Base-by-base conservation (phyloP, 1,140 invertebrate species). In the Drosophila ogumai region DNA sequence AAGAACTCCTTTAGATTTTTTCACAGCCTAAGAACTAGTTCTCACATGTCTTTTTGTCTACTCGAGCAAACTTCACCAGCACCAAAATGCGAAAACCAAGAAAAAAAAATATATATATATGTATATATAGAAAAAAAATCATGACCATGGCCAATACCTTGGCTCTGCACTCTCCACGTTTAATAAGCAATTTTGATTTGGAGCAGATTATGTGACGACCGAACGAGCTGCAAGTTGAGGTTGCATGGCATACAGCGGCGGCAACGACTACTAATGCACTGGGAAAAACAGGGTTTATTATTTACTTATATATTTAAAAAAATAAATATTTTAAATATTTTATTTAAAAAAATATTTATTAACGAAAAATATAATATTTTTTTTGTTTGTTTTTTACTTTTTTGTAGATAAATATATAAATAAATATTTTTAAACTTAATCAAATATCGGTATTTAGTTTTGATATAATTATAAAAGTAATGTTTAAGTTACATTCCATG, bases 161-260 rank as follows among this genome's bases (percentile, higher is more conserved):
- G 52, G 52, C 68, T 65, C 63, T 44, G 28, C 17, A n/a, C 36
- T 72, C 60, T 74, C 77, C 85, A 84, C 85, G 85, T 88, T 88
- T 88, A 88, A 88, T 88, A 88, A 88, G 85, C 85, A 88, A 88
- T 88, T 88, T 88, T 88, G 85, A 88, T 88, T 90, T 88, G 80
- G 85, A 88, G 85, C 85, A 88, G 85, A 88, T 88, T 88, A 84
- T 88, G 85, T 90, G 85, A 84, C 85, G 84, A 69, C 69, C 57
- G 49, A 81, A 88, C 84, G 84, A 88, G 79, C 46, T 66, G 43
- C 57, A 60, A 49, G 67, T 55, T 64, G 58, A 75, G 68, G 80
- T 88, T 88, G 85, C 85, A 88, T 84, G 85, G 84, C 86, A 81
- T 63, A 66, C 40, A 36, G 50, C 12, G 47, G 61, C n/a, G 40